Conservation (phyloP, 2,113 vertebrate genomes). For the Albula glossodonta region DNA sequence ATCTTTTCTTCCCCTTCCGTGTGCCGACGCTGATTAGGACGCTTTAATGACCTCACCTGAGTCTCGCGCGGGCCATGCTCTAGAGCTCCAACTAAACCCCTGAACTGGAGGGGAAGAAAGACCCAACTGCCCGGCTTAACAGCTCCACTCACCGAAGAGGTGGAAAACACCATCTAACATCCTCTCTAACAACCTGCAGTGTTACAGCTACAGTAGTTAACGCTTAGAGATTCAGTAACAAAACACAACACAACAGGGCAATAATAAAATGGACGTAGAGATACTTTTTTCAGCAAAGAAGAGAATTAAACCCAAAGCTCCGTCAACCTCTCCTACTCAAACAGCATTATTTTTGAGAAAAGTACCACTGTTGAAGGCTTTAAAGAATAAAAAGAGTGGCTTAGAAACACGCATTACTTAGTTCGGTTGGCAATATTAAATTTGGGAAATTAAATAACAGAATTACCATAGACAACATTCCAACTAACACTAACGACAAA, state of each 20-base stretch:
- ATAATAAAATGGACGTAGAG: neutral
- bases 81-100: neutral
- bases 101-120: neutral
- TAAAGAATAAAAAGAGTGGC: neutral
- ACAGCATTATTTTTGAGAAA: neutral
- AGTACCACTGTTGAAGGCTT: neutral
- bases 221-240: neutral
- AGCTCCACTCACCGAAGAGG: neutral
- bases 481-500: neutral
- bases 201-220: neutral
- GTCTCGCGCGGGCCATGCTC: slow-evolving; percentile 15
- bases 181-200: neutral
- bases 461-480: neutral
- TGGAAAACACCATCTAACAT: neutral
- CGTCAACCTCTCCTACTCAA: neutral
- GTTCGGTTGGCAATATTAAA: neutral
- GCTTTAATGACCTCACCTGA: slow-evolving; percentile 46
- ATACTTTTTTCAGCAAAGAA: neutral
- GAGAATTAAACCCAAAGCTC: neutral
- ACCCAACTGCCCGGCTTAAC: neutral
- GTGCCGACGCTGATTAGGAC: slow-evolving; percentile 35
- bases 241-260: neutral
- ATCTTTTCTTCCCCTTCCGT: slow-evolving; percentile 28
- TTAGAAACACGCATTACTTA: neutral
- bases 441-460: neutral